phyloP scores from a whole-genome alignment of 2,113 vertebrate species.

The Acanthisitta chloris region DNA sequence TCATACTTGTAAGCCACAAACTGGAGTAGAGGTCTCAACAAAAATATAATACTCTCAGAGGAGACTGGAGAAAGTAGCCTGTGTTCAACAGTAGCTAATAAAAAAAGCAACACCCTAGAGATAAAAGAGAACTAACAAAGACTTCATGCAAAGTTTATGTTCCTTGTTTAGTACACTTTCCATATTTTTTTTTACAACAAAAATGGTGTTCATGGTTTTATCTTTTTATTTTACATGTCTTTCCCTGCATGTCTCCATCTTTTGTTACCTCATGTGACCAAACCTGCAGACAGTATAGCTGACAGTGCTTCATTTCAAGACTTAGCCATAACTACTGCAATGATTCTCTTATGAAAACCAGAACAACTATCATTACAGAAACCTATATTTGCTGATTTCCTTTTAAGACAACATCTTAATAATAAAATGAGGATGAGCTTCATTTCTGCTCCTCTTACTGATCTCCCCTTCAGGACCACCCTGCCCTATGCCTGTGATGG shows the following conservation, averaged over 20 bases:
- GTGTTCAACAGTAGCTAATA: background rate
- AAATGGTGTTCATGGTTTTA: background rate
- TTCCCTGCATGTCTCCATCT: background rate
- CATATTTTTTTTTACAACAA: background rate
- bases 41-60: background rate
- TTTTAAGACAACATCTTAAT: background rate
- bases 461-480: background rate
- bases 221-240: background rate
- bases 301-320: background rate
- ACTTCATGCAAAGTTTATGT: background rate
- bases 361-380: background rate
- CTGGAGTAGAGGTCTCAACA: background rate
- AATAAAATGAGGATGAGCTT: background rate
- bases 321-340: background rate
- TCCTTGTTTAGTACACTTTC: background rate
- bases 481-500: accelerated
- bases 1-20: background rate
- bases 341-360: background rate
- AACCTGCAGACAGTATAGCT: background rate
- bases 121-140: background rate
- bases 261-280: background rate
- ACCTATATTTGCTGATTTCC: background rate
- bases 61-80: background rate
- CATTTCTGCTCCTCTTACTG: accelerated
- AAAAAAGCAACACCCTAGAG: background rate